phyloP scores from a whole-genome alignment of 2,113 vertebrate species.

The Datnioides undecimradiatus region DNA sequence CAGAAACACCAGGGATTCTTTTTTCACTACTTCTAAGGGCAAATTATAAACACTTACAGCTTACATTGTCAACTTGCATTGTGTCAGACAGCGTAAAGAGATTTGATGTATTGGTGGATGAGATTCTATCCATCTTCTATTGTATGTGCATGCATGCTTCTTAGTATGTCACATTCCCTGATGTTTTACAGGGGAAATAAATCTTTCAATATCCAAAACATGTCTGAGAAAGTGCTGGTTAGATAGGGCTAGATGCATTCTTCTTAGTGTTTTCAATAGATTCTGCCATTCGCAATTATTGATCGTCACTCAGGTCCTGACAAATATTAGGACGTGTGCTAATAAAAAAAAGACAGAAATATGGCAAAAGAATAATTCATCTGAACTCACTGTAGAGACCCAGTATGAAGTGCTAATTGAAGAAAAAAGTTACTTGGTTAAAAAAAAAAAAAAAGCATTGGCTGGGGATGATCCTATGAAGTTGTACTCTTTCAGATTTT shows the following conservation, averaged over 20 bases:
- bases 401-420: slow-evolving; percentile 25
- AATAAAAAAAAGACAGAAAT: slow-evolving; percentile 73
- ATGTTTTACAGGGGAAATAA: slow-evolving; percentile 23
- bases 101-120: slow-evolving; percentile 71
- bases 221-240: slow-evolving; percentile 52
- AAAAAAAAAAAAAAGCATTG: background rate
- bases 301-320: slow-evolving; percentile 80
- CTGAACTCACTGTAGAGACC: slow-evolving; percentile 27
- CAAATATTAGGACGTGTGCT: slow-evolving; percentile 80
- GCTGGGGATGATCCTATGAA: slow-evolving; percentile 8
- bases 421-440: slow-evolving; percentile 4
- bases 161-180: slow-evolving; percentile 55
- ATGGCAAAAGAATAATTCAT: slow-evolving; percentile 50
- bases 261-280: slow-evolving; percentile 88
- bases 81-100: slow-evolving; percentile 83
- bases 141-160: slow-evolving; percentile 80
- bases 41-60: slow-evolving; percentile 86
- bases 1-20: slow-evolving; percentile 67
- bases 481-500: background rate
- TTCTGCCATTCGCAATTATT: slow-evolving; percentile 94
- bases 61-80: slow-evolving; percentile 99
- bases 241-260: slow-evolving; percentile 49
- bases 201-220: slow-evolving; percentile 34
- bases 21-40: slow-evolving; percentile 79
- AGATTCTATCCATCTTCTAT: slow-evolving; percentile 69